Base-by-base conservation (phyloP, 2,113 vertebrate species). In the Marmota flaviventris region DNA sequence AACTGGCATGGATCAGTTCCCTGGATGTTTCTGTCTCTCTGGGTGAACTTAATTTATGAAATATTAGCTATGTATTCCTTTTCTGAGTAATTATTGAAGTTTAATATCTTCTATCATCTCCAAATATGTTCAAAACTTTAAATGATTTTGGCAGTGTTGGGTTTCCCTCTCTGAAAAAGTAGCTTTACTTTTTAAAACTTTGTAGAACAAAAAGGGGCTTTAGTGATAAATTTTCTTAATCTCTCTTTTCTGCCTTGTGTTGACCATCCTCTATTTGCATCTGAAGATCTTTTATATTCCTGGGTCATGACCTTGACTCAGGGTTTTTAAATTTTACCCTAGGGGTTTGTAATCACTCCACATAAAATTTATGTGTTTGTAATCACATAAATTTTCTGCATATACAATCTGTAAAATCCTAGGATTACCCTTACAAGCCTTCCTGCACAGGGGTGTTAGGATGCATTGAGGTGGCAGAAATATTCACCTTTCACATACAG, bases 61-160 rank as follows among this genome's bases (percentile, higher is more conserved):
- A 93, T 73, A 89, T 22, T 93, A 61, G 22, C 53, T 91, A 27
- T 34, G 16, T 77, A 48, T 82, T 96, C 18, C 91, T 75, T 95
- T 90, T 85, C 29, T 85, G 39, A 48, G 48, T 79, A 75, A 34
- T 79, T 93, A 34, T 32, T 82, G 12, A 93, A 92, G 25, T 53
- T 37, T 11, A 95, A 10, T 83, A 14, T 78, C 45, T 91, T 85
- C 84, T 51, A 56, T 22, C 2, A 77, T 53, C 67, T 96, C 32
- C 42, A 37, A 70, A 34, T 93, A 76, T 70, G 25, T 67, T 32
- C 25, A 20, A 89, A 7, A 27, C 42, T 69, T 88, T 39, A 96
- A 83, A 8, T 37, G 29, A 39, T 79, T 11, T 10, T 13, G 29
- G 58, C 58, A 75, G 16, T 34, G 58, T 56, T 77, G 67, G 20